Evolutionary conservation across 2,113 vertebrate genomes (phyloP), one percentile per base, ranked within the genome.

Genomic region (Recurvirostra avosetta): DNA sequence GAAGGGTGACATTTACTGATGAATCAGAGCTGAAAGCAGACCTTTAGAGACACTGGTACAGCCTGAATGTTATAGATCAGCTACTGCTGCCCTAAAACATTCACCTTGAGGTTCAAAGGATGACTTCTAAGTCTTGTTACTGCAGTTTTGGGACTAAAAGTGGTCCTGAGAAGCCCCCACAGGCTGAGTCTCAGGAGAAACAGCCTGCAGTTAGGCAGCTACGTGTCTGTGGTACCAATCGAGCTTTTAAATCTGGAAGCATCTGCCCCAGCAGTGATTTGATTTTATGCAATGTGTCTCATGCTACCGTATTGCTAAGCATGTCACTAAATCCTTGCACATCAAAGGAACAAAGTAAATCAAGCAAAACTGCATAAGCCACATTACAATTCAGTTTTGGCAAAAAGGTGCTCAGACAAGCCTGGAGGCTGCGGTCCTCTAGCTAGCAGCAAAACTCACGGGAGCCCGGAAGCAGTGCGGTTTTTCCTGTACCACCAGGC

Each of bases 341-440:
- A 95, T 97, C 96, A 97, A 96, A 97, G 95, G 94, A 96, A 82
- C 53, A 55, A 92, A 95, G 86, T 95, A 94, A 95, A 97, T 94
- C 92, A 95, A 94, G 96, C 91, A 94, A 97, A 96, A 97, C 88
- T 94, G 91, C 73, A 73, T 82, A 88, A 97, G 66, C 73, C 86
- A 81, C 53, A 12, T 65, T 72, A 73, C 84, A 89, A n/a, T 92
- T 87, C 53, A 19, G 56, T 95, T 94, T 94, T 96, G 94, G 94
- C 83, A 68, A 62, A 19, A 89, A 95, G 92, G 77, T 92, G 43
- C 70, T 88, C 88, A 84, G 94, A 59, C 76, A 89, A 2, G 65
- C 36, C 92, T 76, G 62, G 56, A 87, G 88, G 84, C 86, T 89
- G 89, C 5, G 3, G 77, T 85, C 61, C 71, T 94, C 68, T 38